Evolutionary conservation across 2,113 vertebrate species (phyloP), one percentile per base, ranked within the genome.

Genomic region (Lophura nycthemera): DNA sequence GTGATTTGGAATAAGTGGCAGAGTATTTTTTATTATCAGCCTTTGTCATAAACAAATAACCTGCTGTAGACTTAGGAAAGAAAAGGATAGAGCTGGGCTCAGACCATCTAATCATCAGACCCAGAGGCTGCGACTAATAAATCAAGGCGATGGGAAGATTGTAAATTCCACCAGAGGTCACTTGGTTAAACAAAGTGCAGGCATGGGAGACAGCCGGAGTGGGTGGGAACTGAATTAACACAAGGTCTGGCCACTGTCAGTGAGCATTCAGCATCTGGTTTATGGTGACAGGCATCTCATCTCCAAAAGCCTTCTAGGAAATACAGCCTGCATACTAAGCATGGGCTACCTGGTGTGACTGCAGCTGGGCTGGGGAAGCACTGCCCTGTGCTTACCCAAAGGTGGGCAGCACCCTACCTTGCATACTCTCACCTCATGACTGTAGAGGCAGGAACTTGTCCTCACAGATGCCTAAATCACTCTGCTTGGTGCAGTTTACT

Each of bases 21-120:
- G 80, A 81, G 32, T 74, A 29, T 42, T 74, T 88, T 94, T 94
- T 95, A 71, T 83, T 79, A 83, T 75, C 88, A 83, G 86, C 47
- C 52, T 86, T 83, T 96, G 69, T 95, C 63, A 86, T 92, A 96
- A 95, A 93, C 92, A 95, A 94, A 93, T 88, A 93, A 86, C 76
- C 72, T 86, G 80, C 76, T 59, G 43, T 52, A 88, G 81, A n/a
- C 25, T 56, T 27, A 12, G 34, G 50, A 67, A 71, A 89, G 88
- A 89, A 88, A 83, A 38, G 11, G 29, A 43, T 7, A 75, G 61
- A 88, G 34, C 69, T 70, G 42, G 18, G 34, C 73, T 92, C 43
- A 38, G 56, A 57, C 50, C 83, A 81, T 83, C 93, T 71, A 56
- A 93, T 86, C 69, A 92, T 81, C 88, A 78, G 83, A 42, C 38